These are phyloP conservation scores for Apotomis betuletana DNA, from an alignment of 2,888 invertebrate species.

Conservation along the genomic window DNA sequence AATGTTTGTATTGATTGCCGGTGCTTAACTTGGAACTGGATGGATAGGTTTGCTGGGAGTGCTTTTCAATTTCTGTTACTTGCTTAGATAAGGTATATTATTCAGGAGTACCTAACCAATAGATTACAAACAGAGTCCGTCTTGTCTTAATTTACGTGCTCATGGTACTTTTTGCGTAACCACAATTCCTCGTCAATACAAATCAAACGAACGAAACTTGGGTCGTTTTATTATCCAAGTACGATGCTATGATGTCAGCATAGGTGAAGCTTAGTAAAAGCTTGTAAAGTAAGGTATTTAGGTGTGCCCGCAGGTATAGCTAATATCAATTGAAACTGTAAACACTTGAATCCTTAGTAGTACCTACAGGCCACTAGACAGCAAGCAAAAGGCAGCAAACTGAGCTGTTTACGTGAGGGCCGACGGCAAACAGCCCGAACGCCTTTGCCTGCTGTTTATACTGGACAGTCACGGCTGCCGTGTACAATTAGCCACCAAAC, in stretches of 20 bases:
- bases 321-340: constrained; percentile 6
- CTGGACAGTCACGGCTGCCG: constrained; percentile 72
- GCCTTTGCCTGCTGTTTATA: constrained; percentile 71
- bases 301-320: not conserved
- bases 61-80: not conserved
- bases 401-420: constrained; percentile 78
- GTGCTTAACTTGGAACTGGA: not conserved
- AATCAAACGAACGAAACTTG: too few species aligned
- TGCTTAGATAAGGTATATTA: not conserved
- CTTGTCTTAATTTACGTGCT: too few species aligned
- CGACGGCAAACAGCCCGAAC: constrained; percentile 76
- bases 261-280: too few species aligned
- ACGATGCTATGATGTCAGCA: too few species aligned
- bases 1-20: constrained; percentile 14
- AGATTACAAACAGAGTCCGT: too few species aligned
- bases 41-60: not conserved
- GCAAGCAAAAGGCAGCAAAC: constrained; percentile 66
- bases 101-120: too few species aligned
- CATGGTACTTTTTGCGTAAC: too few species aligned
- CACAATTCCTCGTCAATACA: too few species aligned
- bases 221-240: too few species aligned
- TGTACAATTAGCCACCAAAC: constrained; percentile 75
- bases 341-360: constrained; percentile 13
- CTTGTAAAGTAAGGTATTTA: too few species aligned
- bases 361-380: constrained; percentile 46